Conservation (phyloP, 2,888 invertebrate genomes). For the Hyppa rectilinea region DNA sequence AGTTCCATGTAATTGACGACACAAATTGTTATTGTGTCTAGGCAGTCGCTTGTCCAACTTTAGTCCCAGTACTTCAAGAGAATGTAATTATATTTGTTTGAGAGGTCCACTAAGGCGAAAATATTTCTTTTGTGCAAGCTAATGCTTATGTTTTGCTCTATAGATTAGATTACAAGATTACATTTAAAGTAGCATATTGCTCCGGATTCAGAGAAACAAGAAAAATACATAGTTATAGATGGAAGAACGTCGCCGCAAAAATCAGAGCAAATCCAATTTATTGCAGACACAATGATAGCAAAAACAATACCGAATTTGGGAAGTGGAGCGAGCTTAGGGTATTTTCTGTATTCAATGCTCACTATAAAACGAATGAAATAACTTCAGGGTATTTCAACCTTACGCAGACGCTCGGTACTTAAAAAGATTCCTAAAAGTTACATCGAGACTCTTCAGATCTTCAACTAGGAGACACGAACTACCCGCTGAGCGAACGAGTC, state of each 20-base stretch:
- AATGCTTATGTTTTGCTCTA: slow-evolving; percentile 68
- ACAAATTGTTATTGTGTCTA: slow-evolving; percentile 57
- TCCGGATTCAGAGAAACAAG: slow-evolving; percentile 27
- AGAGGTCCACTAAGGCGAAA: slow-evolving; percentile 67
- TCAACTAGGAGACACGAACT: slow-evolving; percentile 45
- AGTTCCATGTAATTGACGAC: slow-evolving; percentile 48
- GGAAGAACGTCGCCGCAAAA: slow-evolving; percentile 25
- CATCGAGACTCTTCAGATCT: slow-evolving; percentile 46
- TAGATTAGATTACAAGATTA: slow-evolving; percentile 69
- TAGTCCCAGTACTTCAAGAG: slow-evolving; percentile 68
- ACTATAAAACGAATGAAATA: slow-evolving; percentile 5
- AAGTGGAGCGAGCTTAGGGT: not conserved
- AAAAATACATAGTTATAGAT: slow-evolving; percentile 30
- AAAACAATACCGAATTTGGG: slow-evolving; percentile 41
- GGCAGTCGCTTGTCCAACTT: slow-evolving; percentile 34
- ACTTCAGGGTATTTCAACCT: not conserved
- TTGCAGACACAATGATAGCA: slow-evolving; percentile 43
- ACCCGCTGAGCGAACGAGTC: slow-evolving; percentile 34
- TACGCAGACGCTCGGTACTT: slow-evolving; percentile 12
- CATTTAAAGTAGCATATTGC: slow-evolving; percentile 62
- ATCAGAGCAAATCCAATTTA: slow-evolving; percentile 40
- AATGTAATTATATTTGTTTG: slow-evolving; percentile 78
- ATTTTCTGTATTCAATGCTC: slow-evolving; percentile 17
- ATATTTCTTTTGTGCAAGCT: slow-evolving; percentile 70
- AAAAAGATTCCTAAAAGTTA: slow-evolving; percentile 41